phyloP scores from a whole-genome alignment of 2,797 vertebrate genomes.

The Oreonectes daqikongensis region DNA sequence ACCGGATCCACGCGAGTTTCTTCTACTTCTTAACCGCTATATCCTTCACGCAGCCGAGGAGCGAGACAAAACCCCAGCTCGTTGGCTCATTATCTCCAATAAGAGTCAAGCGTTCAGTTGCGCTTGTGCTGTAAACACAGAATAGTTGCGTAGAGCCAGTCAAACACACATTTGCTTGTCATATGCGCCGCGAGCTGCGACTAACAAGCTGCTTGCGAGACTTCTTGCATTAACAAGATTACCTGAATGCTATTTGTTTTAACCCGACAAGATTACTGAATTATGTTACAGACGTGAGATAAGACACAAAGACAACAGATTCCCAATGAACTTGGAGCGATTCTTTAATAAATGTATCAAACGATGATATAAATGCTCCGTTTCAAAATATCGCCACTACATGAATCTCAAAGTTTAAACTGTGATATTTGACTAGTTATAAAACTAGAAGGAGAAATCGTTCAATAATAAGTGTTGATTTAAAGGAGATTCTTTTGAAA shows the following conservation, averaged over 20 bases:
- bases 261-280: constrained; percentile 35
- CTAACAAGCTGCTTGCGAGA: constrained; percentile 46
- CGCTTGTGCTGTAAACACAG: constrained; percentile 27
- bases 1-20: constrained; percentile 57
- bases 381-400: not conserved
- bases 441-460: constrained; percentile 14
- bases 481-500: constrained; percentile 60
- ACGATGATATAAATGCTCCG: not conserved
- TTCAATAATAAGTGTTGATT: constrained; percentile 61
- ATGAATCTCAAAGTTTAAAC: not conserved
- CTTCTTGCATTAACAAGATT: constrained; percentile 54
- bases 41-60: constrained; percentile 56
- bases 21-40: constrained; percentile 53
- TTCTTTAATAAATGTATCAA: not conserved
- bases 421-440: not conserved
- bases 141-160: constrained; percentile 35
- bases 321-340: not conserved
- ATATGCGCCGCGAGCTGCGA: constrained; percentile 32
- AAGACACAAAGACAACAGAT: not conserved
- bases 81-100: constrained; percentile 39
- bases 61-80: constrained; percentile 56
- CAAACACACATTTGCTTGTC: constrained; percentile 41
- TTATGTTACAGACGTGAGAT: constrained; percentile 1
- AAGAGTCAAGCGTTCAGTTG: constrained; percentile 21
- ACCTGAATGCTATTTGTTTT: constrained; percentile 35